Percentiles rank a stretch among this genome's conserved stretches.
These are phyloP conservation scores for Actinia tenebrosa DNA, from an alignment of 64 coral and sea anemone genomes.

Conservation along the genomic window DNA sequence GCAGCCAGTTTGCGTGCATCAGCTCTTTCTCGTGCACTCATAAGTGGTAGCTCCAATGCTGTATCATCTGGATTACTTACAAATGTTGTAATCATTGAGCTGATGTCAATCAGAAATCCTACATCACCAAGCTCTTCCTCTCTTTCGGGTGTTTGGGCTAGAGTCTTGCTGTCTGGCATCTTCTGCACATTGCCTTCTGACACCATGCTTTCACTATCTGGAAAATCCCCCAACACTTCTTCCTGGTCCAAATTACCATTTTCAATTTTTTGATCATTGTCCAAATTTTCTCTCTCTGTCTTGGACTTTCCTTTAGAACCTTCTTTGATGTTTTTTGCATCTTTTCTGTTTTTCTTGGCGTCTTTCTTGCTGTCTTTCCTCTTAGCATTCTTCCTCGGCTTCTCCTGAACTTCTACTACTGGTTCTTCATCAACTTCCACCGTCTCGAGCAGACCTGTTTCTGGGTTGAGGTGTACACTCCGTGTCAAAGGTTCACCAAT, in stretches of 20 bases:
- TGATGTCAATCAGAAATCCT: conserved; percentile 77
- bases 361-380: neutral
- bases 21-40: conserved; percentile 78
- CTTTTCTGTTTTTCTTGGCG: neutral
- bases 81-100: conserved; percentile 67
- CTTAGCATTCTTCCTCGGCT: neutral
- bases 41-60: conserved; percentile 58
- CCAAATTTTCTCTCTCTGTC: neutral
- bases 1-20: conserved; percentile 74
- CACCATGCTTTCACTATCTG: neutral
- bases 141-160: neutral
- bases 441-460: neutral
- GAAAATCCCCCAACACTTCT: neutral
- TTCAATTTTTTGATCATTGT: neutral
- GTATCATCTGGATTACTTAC: conserved; percentile 16
- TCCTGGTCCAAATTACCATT: neutral
- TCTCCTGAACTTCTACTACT: neutral
- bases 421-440: neutral
- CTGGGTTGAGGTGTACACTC: neutral
- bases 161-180: neutral
- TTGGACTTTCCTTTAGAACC: conserved; percentile 9
- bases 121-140: conserved; percentile 73
- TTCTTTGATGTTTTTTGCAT: neutral
- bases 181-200: neutral
- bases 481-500: neutral